Percentiles rank a stretch among this genome's conserved stretches.
phyloP scores from a whole-genome alignment of 2,888 invertebrate genomes.

The Lycocerus yunnanus region DNA sequence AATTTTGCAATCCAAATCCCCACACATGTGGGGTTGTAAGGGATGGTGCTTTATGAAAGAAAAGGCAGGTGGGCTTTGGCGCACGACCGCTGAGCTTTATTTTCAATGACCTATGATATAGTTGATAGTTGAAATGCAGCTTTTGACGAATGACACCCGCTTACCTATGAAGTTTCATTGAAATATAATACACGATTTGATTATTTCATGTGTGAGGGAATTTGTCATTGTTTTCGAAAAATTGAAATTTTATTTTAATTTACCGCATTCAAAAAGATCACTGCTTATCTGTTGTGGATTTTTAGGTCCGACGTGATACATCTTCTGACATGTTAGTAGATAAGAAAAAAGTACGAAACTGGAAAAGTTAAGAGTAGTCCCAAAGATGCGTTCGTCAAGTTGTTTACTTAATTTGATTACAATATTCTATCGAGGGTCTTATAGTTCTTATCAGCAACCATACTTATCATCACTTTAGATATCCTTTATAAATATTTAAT shows the following conservation, averaged over 20 bases:
- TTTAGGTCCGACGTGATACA: slow-evolving; percentile 19
- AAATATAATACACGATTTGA: slow-evolving; percentile 27
- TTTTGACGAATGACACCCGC: slow-evolving; percentile 37
- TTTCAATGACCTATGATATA: slow-evolving; percentile 32
- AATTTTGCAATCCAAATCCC: slow-evolving; percentile 34
- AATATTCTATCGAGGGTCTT: neutral
- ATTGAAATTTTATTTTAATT: neutral
- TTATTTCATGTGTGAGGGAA: slow-evolving; percentile 18
- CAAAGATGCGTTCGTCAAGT: slow-evolving; percentile 5
- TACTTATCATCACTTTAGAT: slow-evolving; percentile 18
- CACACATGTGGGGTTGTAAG: slow-evolving; percentile 40
- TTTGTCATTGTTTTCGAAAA: slow-evolving; percentile 8
- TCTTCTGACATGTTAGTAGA: slow-evolving; percentile 14
- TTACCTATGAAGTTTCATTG: slow-evolving; percentile 23
- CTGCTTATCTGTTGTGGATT: slow-evolving; percentile 24
- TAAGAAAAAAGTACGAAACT: slow-evolving; percentile 16
- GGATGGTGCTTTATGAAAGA: slow-evolving; percentile 41
- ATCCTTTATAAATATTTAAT: slow-evolving; percentile 23
- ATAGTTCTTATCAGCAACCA: slow-evolving; percentile 10
- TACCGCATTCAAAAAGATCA: neutral
- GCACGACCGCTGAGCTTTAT: slow-evolving; percentile 40
- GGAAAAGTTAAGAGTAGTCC: slow-evolving; percentile 4
- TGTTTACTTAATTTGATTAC: slow-evolving; percentile 23
- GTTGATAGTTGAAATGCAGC: slow-evolving; percentile 32
- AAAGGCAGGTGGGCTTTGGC: slow-evolving; percentile 46